Evolutionary conservation across 1,140 invertebrate species (phyloP).

Genomic region (Zaprionus davidi): DNA sequence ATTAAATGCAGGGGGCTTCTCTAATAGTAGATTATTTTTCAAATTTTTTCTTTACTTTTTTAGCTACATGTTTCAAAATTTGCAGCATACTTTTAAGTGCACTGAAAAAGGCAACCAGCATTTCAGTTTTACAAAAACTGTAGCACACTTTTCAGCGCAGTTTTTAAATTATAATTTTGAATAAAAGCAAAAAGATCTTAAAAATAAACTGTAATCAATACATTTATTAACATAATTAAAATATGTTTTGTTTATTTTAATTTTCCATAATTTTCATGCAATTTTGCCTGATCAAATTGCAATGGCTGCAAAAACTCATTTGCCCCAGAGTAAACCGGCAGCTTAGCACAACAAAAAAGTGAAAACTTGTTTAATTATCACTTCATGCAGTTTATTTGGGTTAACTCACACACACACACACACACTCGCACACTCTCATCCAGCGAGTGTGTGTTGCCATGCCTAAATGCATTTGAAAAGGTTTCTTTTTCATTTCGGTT

Average conservation of each 20-base stretch:
- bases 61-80: not conserved
- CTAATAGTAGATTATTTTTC: not conserved
- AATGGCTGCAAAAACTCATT: slow-evolving; percentile 25
- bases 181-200: not conserved
- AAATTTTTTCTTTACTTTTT: not conserved
- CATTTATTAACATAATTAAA: not conserved
- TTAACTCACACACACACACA: slow-evolving; percentile 36
- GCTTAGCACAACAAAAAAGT: not conserved
- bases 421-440: not conserved
- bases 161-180: not conserved
- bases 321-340: slow-evolving; percentile 4
- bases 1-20: not conserved
- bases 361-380: slow-evolving; percentile 68
- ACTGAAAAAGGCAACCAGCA: not conserved
- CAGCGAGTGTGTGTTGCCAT: slow-evolving; percentile 12
- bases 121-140: not conserved
- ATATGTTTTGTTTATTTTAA: not conserved
- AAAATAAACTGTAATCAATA: not conserved
- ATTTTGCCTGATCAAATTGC: slow-evolving; percentile 12
- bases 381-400: slow-evolving; percentile 62
- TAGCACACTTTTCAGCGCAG: not conserved
- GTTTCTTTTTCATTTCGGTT: slow-evolving; percentile 60
- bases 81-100: not conserved
- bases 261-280: slow-evolving; percentile 9
- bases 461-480: slow-evolving; percentile 62